Evolutionary conservation across 2,113 vertebrate species (phyloP), one percentile per base, ranked within the genome.

Genomic region (Sinocyclocheilus grahami): DNA sequence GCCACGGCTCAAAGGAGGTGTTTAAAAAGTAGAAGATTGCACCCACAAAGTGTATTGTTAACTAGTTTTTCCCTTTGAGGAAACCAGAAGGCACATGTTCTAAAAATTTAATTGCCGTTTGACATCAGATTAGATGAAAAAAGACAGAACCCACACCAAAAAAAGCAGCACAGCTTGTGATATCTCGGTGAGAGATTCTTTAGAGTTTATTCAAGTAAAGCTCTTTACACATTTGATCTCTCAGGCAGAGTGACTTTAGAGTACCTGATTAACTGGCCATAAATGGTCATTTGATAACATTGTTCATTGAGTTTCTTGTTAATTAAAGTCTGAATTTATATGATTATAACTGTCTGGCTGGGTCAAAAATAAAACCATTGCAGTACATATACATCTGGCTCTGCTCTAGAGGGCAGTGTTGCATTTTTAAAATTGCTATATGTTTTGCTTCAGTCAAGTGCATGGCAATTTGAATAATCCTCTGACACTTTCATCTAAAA

Each of bases 371-470:
- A n/a, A 85, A 84, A 77, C n/a, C 42, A 14, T 20, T 8, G 27
- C 16, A 20, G 3, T 53, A 18, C 0, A 53, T 53, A 16, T 37
- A 69, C 63, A 60, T 48, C 11, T 39, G 3, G 0, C 16, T 20
- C 10, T 14, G 87, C 93, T 89, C 89, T 65, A 90, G 93, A 85
- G 91, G 93, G 75, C 91, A 93, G 85, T 92, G 46, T 92, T 79
- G 86, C 53, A 83, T 77, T 72, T 86, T 83, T n/a, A 51, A 7
- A 39, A 48, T 51, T 48, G 10, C 13, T n/a, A n/a, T 12, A 18
- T 46, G 12, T 48, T 24, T 37, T 60, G 46, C 3, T 39, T 82
- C 10, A 62, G 12, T 79, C 18, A 87, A 81, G 67, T 60, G 37
- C 22, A 24, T 71, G 27, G 33, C 72, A 65, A 63, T 87, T 55